Conservation (phyloP, 2,888 invertebrate genomes). For the Palloptera scutellata region DNA sequence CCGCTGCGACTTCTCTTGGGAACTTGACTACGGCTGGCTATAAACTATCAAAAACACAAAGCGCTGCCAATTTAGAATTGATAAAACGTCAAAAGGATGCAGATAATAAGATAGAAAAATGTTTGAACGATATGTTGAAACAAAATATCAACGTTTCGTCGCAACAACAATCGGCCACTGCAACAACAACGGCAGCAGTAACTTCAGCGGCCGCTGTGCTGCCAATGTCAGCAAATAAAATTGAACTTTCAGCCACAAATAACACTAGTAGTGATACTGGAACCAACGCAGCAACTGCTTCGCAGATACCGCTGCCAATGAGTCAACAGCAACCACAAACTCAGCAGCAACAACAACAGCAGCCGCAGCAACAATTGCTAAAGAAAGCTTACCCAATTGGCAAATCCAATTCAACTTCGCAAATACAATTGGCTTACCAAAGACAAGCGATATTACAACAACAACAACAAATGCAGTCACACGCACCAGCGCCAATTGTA, state of each 20-base stretch:
- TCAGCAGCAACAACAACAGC: conserved; percentile 34
- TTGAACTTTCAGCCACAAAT: conserved; percentile 6
- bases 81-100: conserved; percentile 60
- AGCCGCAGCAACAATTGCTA: conserved; percentile 38
- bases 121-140: conserved; percentile 61
- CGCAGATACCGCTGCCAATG: conserved; percentile 20
- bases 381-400: conserved; percentile 55
- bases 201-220: conserved; percentile 33
- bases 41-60: conserved; percentile 52
- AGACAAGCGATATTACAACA: conserved; percentile 49
- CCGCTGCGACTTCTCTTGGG: conserved; percentile 23
- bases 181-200: conserved; percentile 33
- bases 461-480: conserved; percentile 42
- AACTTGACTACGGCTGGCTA: conserved; percentile 29
- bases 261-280: background rate
- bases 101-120: conserved; percentile 63
- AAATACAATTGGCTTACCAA: conserved; percentile 57
- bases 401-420: conserved; percentile 62
- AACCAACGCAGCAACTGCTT: conserved; percentile 27
- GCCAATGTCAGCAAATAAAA: conserved; percentile 24
- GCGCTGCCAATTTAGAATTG: conserved; percentile 51
- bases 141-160: conserved; percentile 45
- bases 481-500: conserved; percentile 32
- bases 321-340: conserved; percentile 29
- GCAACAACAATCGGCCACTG: conserved; percentile 15